Base-by-base conservation (phyloP, 2,113 vertebrate genomes). In the Rhinoderma darwinii region DNA sequence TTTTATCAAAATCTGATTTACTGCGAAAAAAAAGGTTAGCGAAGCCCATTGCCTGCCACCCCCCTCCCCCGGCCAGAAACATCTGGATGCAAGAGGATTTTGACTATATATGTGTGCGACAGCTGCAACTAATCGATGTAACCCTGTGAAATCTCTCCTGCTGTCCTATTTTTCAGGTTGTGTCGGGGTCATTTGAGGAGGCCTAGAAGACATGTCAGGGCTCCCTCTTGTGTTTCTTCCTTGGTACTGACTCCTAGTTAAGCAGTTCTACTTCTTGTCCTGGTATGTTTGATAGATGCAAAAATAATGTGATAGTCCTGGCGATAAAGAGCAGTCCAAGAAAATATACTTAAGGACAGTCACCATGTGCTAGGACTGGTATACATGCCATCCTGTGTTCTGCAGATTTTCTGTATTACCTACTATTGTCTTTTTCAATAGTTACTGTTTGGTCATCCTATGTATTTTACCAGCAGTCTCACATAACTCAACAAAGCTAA, bases 101-200 rank as follows among this genome's bases (percentile, higher is more conserved):
- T 80, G 32, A 80, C 50, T 59, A 30, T 80, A 59, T 30, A 37
- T 56, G 50, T 56, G 32, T 59, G 77, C 77, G 59, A 59, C 77
- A 80, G 51, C 77, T 56, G 77, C 77, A 80, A 56, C 77, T 80
- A 56, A 80, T 80, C 51, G 51, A 80, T 56, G 50, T 56, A 25
- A 25, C 77, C 35, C 77, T n/a, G 77, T 41, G 51, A 80, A 80
- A 39, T 80, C 77, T 80, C 20, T 35, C 77, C 77, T 22, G 77
- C 51, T 80, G 50, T 80, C 77, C 77, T 80, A 80, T 80, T 80
- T 80, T 54, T 80, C 77, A 80, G 77, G 51, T 37, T 80, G 77
- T n/a, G 77, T 39, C 35, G 22, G 77, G 75, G 77, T 80, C 77
- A 80, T 80, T 56, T 56, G 18, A 56, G 51, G 51, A 80, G 35